Evolutionary conservation across 2,888 invertebrate genomes (phyloP).

Genomic region (Abrostola triplasia): DNA sequence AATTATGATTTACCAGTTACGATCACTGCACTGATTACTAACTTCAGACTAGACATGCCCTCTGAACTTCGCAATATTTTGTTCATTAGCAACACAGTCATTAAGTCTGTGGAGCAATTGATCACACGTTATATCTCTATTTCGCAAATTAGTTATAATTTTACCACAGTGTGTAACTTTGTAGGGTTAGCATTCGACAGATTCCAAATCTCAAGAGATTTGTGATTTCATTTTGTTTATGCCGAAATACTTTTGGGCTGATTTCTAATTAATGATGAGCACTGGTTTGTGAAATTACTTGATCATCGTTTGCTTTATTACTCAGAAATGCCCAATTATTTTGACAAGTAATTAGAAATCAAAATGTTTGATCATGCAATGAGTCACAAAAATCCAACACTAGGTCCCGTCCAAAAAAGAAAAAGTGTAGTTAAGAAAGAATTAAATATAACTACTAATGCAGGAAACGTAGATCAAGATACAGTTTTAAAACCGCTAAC

Average conservation of each 20-base stretch:
- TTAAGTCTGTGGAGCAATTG: conserved; percentile 38
- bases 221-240: neutral
- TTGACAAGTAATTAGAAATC: too few relatives aligned
- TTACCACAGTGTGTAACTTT: neutral
- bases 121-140: conserved; percentile 45
- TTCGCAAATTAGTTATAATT: conserved; percentile 39
- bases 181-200: conserved; percentile 31
- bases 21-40: conserved; percentile 38
- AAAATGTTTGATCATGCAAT: too few relatives aligned
- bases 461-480: too few relatives aligned
- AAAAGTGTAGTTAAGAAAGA: too few relatives aligned
- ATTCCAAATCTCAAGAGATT: neutral
- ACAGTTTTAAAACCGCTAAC: conserved; percentile 13
- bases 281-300: too few relatives aligned
- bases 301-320: too few relatives aligned
- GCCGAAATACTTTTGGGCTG: too few relatives aligned
- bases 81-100: conserved; percentile 42
- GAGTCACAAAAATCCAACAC: too few relatives aligned
- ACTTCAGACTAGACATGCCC: conserved; percentile 31
- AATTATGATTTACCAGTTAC: conserved; percentile 16
- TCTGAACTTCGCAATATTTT: conserved; percentile 42
- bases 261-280: too few relatives aligned
- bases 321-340: too few relatives aligned
- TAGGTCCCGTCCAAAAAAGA: too few relatives aligned
- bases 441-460: too few relatives aligned